Evolutionary conservation across 2,888 invertebrate species (phyloP), one percentile per base, ranked within the genome.

Genomic region (Lithophane semibrunnea): DNA sequence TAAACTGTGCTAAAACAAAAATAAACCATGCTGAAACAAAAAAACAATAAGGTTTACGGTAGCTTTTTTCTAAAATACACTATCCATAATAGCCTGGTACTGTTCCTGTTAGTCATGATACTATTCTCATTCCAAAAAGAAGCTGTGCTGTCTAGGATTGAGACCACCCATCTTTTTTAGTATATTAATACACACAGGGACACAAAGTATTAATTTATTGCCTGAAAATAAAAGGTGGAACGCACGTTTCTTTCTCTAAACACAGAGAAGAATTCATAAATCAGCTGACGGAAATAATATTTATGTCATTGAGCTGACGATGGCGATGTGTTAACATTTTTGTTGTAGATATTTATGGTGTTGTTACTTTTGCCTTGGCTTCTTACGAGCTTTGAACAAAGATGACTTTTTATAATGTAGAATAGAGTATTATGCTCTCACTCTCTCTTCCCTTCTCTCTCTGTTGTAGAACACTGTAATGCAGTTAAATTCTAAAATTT

Each of bases 201-300:
- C 24, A 47, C 21, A 56, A 42, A 44, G 37, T 61, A 67, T 67
- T 74, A 78, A 78, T 71, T 78, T 85, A 74, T 72, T 0, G 71
- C 58, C 63, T 65, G 49, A 72, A 83, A 88, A 83, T 66, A 69
- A 75, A 74, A 69, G 49, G 66, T 69, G 37, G 29, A 65, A 75
- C 77, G 73, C 68, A 61, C 64, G 72, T 86, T 65, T 56, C 74
- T 80, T 82, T 72, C 49, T 64, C 47, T 68, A 21, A 76, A 82
- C 74, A 78, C 61, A 64, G 78, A 80, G 82, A 79, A 75, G 78
- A 63, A 82, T 82, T 84, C 81, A 85, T 87, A 86, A 88, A 90
- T 88, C 80, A 78, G 80, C 60, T 69, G 82, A 77, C 88, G 89
- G 90, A 90, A 88, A 88, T 87, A 80, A 86, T 87, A 87, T 88